phyloP scores from a whole-genome alignment of 2,113 vertebrate genomes.

The Corythornis cristatus region DNA sequence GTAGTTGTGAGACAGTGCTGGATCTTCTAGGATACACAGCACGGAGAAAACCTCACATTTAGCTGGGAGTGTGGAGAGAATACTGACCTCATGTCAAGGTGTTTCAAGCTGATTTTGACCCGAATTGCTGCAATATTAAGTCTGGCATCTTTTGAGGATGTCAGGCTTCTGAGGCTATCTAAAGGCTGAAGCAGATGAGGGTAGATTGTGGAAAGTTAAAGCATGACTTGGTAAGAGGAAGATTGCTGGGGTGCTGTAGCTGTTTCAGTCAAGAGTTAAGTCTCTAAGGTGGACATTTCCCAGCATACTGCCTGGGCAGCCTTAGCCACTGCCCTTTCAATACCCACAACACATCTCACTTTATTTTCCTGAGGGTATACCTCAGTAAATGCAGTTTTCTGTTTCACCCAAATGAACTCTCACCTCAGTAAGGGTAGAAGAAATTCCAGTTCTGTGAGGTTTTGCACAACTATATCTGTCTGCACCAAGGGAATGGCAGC shows the following conservation, averaged over 20 bases:
- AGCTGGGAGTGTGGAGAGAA: background rate
- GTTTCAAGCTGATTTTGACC: background rate
- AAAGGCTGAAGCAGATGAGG: background rate
- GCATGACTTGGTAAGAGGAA: background rate
- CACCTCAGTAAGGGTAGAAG: background rate
- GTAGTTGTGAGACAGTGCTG: rapidly evolving
- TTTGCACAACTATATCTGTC: background rate
- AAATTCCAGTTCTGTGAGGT: background rate
- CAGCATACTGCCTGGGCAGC: background rate
- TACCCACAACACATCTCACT: background rate
- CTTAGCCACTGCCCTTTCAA: background rate
- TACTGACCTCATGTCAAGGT: no score
- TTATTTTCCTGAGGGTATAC: background rate
- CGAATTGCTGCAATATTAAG: background rate
- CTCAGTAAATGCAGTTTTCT: background rate
- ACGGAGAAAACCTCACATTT: rapidly evolving
- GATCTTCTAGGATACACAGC: background rate
- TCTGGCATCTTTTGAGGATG: background rate
- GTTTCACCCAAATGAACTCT: background rate
- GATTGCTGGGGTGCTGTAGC: background rate
- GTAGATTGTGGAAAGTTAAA: background rate
- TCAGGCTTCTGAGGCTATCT: background rate
- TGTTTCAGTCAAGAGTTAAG: background rate
- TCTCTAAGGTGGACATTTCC: background rate
- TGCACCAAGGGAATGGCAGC: background rate